A percentile compares a stretch with the other conserved stretches of the same genome.
These are phyloP conservation scores for Aleiodes testaceus DNA, from an alignment of 2,888 invertebrate genomes.

Conservation along the genomic window DNA sequence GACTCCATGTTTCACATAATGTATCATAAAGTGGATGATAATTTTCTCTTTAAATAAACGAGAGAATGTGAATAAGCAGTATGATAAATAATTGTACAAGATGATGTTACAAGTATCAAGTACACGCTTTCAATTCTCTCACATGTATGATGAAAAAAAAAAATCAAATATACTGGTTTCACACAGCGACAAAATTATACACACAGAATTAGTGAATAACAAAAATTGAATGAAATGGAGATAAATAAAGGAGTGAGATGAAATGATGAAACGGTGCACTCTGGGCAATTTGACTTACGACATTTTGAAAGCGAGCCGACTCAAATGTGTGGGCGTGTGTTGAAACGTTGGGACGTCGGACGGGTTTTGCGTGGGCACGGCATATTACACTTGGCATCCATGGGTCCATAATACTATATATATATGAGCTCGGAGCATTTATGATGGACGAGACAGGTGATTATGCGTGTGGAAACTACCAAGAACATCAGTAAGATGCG, in stretches of 20 bases:
- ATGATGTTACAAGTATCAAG: constrained; percentile 29
- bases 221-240: background rate
- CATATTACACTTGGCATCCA: constrained; percentile 67
- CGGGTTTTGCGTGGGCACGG: constrained; percentile 69
- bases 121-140: constrained; percentile 2
- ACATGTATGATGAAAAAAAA: background rate
- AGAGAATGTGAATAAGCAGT: constrained; percentile 7
- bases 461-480: constrained; percentile 69
- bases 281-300: constrained; percentile 69
- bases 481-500: constrained; percentile 48
- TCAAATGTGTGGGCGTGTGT: constrained; percentile 69
- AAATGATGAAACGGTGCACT: constrained; percentile 65
- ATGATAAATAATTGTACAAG: constrained; percentile 16
- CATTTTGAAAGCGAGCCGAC: constrained; percentile 69
- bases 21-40: too few species aligned
- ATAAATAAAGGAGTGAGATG: constrained; percentile 41
- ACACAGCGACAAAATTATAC: constrained; percentile 1
- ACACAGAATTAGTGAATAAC: constrained; percentile 6
- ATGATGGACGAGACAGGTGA: constrained; percentile 73
- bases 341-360: constrained; percentile 70
- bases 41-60: constrained; percentile 2
- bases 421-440: constrained; percentile 52
- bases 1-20: background rate
- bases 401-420: constrained; percentile 37
- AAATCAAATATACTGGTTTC: constrained; percentile 6